Base-by-base conservation (phyloP, 2,888 invertebrate genomes). In the Liopterus haemorrhoidalis region DNA sequence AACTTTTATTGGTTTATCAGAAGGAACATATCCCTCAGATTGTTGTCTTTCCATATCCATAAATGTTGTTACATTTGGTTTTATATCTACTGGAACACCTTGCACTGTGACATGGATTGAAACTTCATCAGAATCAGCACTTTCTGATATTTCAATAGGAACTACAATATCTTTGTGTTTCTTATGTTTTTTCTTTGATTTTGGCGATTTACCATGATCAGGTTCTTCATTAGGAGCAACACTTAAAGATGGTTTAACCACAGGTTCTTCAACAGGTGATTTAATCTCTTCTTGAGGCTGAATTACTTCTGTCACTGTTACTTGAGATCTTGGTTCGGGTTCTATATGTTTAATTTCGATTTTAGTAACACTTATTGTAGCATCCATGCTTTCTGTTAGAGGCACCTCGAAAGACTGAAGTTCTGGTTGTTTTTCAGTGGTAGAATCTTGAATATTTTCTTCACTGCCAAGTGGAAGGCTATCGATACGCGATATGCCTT, bases 61-160 rank as follows among this genome's bases (percentile, higher is more conserved):
- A 42, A 60, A 60, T 14, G 51, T 48, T 5, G 51, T 47, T 8
- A 52, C 49, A 18, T 52, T 41, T 12, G 54, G 49, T 37, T 55
- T 54, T 50, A 59, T 57, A 27, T 56, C 52, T 4, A 58, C 33
- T 15, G 53, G 44, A 27, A 59, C 48, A 32, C 59, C 63, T 37
- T 63, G 62, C 4, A 65, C 54, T 21, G 59, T 40, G 33, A 49
- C 28, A 20, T 43, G 22, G 24, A 49, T 27, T 14, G 46, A 38
- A 20, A 39, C 45, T 33, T 39, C 39, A 18, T 51, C 49, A 2
- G 49, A 46, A 11, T 16, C 9, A n/a, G 46, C n/a, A n/a, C n/a
- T n/a, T n/a, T n/a, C n/a, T n/a, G n/a, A n/a, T n/a, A n/a, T n/a
- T n/a, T n/a, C n/a, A n/a, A n/a, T n/a, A n/a, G n/a, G n/a, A n/a